Evolutionary conservation across 2,888 invertebrate species (phyloP), one percentile per base, ranked within the genome.

Genomic region (Aporophyla lueneburgensis): DNA sequence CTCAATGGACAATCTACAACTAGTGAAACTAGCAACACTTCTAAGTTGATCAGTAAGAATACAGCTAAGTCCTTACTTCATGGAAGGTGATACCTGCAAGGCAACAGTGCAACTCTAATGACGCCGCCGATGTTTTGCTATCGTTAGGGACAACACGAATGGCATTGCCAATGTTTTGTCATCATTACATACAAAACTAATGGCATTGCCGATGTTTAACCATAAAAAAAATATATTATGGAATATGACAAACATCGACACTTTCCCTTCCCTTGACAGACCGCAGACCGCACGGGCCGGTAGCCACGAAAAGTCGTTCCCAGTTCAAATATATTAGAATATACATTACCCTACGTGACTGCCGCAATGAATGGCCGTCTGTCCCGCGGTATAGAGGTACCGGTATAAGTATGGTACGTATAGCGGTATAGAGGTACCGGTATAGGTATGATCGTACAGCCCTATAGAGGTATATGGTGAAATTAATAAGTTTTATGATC

Each of bases 291-390:
- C 94, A 96, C 95, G 96, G 96, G 90, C 96, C 95, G 96, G 91
- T 96, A 93, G 92, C 91, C 96, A 96, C 96, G 96, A 96, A 96
- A 96, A 96, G 96, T 96, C 96, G 93, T 93, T 95, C 94, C 94
- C 92, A 90, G 95, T 95, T 88, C 88, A 96, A 96, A 96, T 96
- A 96, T 96, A 96, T 96, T 96, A 96, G 96, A 96, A 96, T 96
- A 96, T 96, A 96, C 96, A 96, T 96, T 96, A 96, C 95, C 94
- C 94, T 94, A 94, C 95, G 95, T 94, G 96, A 94, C 96, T 96
- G 91, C 90, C 78, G 91, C 93, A 93, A 96, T 96, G 96, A 96
- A 96, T 96, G 93, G 96, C 93, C 93, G 88, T 88, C 89, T 83
- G 88, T 89, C 87, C 90, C 89, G 88, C 85, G 33, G 43, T 71